These are phyloP conservation scores for Lytechinus variegatus DNA, from an alignment of 35 echinoderm and acorn worm species.

Conservation along the genomic window DNA sequence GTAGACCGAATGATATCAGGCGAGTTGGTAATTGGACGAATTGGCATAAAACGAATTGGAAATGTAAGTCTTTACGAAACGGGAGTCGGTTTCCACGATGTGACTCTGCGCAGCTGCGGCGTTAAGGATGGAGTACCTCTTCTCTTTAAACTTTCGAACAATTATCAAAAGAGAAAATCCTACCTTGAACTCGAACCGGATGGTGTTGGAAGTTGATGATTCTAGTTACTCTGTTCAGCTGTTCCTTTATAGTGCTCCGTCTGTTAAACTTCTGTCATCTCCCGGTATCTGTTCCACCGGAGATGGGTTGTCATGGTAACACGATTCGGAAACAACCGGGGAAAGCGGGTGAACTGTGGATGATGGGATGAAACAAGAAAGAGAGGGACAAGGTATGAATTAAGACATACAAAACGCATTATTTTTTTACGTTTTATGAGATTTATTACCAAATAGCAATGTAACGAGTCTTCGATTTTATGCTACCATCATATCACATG, in stretches of 20 bases:
- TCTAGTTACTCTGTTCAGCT: not conserved
- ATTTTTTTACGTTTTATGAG: not conserved
- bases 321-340: not conserved
- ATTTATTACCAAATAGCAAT: not conserved
- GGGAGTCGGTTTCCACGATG: too few species aligned
- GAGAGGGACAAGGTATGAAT: not conserved
- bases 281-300: not conserved
- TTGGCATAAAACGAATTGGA: too few species aligned
- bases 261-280: not conserved
- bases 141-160: too few species aligned
- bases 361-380: not conserved
- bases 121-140: too few species aligned
- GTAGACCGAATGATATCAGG: too few species aligned
- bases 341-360: not conserved
- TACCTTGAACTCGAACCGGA: slow-evolving; percentile 7
- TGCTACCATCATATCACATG: not conserved
- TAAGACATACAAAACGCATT: not conserved
- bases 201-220: not conserved
- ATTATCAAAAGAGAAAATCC: not conserved
- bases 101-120: too few species aligned
- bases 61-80: too few species aligned
- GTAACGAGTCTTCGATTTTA: not conserved
- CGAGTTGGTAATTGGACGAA: too few species aligned
- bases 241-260: not conserved
- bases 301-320: not conserved